Conservation (phyloP, 1,140 invertebrate genomes). For the Globodera rostochiensis region DNA sequence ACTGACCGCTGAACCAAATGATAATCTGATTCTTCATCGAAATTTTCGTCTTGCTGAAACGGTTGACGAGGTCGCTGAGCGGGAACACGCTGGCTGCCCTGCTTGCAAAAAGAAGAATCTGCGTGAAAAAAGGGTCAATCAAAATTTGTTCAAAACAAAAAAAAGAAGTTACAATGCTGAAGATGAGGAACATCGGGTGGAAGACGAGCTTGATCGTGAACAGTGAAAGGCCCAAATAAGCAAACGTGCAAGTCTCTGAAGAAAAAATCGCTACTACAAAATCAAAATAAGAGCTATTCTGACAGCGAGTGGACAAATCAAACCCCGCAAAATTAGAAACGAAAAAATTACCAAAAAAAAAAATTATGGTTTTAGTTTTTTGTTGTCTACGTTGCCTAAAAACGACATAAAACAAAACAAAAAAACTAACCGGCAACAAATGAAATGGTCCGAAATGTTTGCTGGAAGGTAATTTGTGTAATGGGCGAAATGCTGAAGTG, state of each 20-base stretch:
- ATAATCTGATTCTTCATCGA: slow-evolving; percentile 98
- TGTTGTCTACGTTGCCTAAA: too few species aligned
- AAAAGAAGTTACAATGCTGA: slow-evolving; percentile 77
- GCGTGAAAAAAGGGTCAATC: slow-evolving; percentile 41
- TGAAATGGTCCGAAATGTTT: slow-evolving; percentile 93
- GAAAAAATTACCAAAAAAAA: background rate
- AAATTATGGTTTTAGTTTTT: background rate
- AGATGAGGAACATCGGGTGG: slow-evolving; percentile 81
- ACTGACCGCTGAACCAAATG: slow-evolving; percentile 80
- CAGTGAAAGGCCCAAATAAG: slow-evolving; percentile 93
- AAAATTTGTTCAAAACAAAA: background rate
- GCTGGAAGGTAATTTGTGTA: slow-evolving; percentile 98
- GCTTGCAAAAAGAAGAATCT: slow-evolving; percentile 83
- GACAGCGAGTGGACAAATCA: too few species aligned
- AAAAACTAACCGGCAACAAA: slow-evolving; percentile 79
- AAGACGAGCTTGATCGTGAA: slow-evolving; percentile 85
- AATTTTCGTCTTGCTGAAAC: slow-evolving; percentile 85
- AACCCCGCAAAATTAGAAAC: slow-evolving; percentile 18
- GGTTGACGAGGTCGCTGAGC: slow-evolving; percentile 86
- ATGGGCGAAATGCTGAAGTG: slow-evolving; percentile 97
- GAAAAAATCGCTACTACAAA: background rate
- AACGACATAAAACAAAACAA: too few species aligned
- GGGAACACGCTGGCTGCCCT: slow-evolving; percentile 96
- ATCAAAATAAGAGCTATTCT: too few species aligned
- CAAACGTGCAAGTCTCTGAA: slow-evolving; percentile 93